Evolutionary conservation across 37 sponge, comb jelly and placozoan species (phyloP).

Genomic region (Agelas oroides): DNA sequence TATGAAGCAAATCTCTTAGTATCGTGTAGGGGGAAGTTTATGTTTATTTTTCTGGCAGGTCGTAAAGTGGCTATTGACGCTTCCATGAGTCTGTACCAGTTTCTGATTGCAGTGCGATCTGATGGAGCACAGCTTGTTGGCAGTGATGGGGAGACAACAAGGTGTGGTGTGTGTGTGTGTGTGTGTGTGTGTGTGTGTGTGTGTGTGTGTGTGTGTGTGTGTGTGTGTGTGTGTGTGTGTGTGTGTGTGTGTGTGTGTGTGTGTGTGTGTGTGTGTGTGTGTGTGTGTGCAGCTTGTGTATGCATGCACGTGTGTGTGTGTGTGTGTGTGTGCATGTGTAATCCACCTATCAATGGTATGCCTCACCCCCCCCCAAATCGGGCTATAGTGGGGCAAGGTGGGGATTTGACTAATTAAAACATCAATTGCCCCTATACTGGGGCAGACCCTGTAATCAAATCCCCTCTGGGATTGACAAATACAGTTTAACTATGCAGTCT

Average conservation of each 20-base stretch:
- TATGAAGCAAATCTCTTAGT: no score
- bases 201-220: constrained; percentile 34
- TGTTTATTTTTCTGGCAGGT: constrained; percentile 31
- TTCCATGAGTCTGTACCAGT: constrained; percentile 98
- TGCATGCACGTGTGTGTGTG: constrained; percentile 1
- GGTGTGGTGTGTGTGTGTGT: constrained; percentile 50
- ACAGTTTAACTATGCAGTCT: no score
- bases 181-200: constrained; percentile 37
- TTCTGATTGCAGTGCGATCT: constrained; percentile 94
- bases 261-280: not conserved
- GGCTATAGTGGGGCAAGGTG: no score
- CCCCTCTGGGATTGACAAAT: no score
- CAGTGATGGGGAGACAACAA: constrained; percentile 94
- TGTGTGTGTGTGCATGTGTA: not conserved
- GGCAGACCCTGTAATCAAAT: no score
- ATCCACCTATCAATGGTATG: not conserved
- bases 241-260: constrained; percentile 16
- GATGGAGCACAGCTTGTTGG: constrained; percentile 88
- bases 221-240: constrained; percentile 37
- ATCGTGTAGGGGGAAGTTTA: no score
- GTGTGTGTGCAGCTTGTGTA: not conserved
- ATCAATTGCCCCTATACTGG: no score
- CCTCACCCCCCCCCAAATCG: no score
- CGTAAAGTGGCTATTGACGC: constrained; percentile 99
- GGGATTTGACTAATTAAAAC: no score